A percentile compares a stretch with the other conserved stretches of the same genome.
Evolutionary conservation across 1,140 invertebrate species (phyloP).

Genomic region (Neuroterus valhalla): DNA sequence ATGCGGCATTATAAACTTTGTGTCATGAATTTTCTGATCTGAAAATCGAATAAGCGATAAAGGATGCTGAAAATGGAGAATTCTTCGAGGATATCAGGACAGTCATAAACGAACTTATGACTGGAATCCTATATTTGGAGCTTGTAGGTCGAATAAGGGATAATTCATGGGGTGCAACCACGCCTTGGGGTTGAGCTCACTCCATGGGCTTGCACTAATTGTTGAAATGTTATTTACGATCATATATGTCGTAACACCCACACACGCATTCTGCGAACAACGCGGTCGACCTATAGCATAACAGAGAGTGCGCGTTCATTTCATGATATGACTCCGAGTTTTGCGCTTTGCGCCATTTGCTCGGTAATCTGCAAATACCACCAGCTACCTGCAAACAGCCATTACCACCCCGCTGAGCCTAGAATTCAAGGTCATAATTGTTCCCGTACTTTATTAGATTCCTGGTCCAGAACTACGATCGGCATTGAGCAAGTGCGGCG

Average conservation of each 20-base stretch:
- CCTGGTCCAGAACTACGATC: too few species aligned
- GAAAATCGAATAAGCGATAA: too few species aligned
- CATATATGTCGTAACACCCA: background rate
- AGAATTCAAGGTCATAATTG: too few species aligned
- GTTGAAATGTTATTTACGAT: background rate
- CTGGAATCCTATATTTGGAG: background rate
- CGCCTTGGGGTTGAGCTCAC: background rate
- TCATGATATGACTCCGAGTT: background rate
- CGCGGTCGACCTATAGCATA: background rate
- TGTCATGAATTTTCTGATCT: too few species aligned
- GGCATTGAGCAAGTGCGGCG: too few species aligned
- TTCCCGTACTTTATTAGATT: too few species aligned
- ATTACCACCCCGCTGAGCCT: too few species aligned
- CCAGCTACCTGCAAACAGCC: background rate
- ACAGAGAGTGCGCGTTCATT: background rate
- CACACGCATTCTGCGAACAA: constrained; percentile 1
- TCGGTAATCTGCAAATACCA: constrained; percentile 1
- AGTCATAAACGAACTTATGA: background rate
- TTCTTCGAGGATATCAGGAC: too few species aligned
- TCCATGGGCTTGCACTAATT: constrained; percentile 1
- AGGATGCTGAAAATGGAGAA: too few species aligned
- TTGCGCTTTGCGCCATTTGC: background rate
- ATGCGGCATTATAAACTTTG: too few species aligned
- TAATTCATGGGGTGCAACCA: background rate
- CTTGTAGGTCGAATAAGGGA: background rate